Conservation (phyloP, 1,140 invertebrate genomes). For the Lepidotrigona ventralis region DNA sequence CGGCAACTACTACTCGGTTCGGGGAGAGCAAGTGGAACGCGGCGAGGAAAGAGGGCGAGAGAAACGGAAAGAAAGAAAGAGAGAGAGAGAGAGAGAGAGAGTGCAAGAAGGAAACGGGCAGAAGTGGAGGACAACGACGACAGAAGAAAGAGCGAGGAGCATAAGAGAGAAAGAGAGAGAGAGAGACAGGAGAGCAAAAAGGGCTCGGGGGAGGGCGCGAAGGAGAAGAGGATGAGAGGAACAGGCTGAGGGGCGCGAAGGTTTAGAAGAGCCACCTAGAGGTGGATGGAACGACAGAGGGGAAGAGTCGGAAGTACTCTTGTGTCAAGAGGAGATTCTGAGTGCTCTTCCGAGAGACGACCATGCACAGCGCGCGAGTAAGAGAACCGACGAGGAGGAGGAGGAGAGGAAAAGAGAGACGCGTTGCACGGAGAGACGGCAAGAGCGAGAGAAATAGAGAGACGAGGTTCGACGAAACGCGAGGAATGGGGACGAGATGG, state of each 20-base stretch:
- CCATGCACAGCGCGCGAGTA: slow-evolving; percentile 46
- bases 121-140: not conserved
- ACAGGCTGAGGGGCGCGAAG: slow-evolving; percentile 55
- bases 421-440: not conserved
- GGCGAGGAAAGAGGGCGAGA: not conserved
- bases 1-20: slow-evolving; percentile 2
- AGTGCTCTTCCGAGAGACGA: slow-evolving; percentile 72
- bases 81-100: slow-evolving; percentile 17
- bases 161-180: slow-evolving; percentile 37
- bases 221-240: slow-evolving; percentile 34
- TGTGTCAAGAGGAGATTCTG: slow-evolving; percentile 73
- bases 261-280: slow-evolving; percentile 74
- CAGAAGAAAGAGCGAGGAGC: slow-evolving; percentile 11
- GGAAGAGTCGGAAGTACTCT: slow-evolving; percentile 72
- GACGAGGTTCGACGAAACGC: slow-evolving; percentile 19
- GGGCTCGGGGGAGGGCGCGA: slow-evolving; percentile 10
- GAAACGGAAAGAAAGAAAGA: slow-evolving; percentile 20
- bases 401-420: not conserved
- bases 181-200: slow-evolving; percentile 76
- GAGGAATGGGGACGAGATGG: not conserved
- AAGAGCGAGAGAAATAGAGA: not conserved
- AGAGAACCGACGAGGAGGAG: not conserved
- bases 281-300: slow-evolving; percentile 71
- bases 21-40: slow-evolving; percentile 11
- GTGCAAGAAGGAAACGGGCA: slow-evolving; percentile 44